Conservation (phyloP, 2,888 invertebrate genomes). For the Rapana venosa region DNA sequence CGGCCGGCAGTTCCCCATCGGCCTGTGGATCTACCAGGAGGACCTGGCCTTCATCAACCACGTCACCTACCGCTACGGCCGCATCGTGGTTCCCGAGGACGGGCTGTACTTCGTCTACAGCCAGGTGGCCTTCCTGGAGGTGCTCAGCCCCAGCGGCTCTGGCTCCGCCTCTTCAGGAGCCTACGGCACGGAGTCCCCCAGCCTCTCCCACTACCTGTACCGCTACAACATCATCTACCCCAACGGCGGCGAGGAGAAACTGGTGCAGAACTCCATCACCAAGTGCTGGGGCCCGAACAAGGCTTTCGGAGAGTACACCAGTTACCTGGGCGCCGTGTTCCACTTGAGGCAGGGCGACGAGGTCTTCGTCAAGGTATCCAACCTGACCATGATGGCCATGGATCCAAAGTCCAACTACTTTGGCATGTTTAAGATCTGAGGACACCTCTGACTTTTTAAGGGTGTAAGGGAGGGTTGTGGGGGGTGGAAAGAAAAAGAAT, state of each 20-base stretch:
- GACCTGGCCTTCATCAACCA: constrained; percentile 70
- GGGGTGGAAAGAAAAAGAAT: neutral
- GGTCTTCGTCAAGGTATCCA: constrained; percentile 72
- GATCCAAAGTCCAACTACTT: constrained; percentile 72
- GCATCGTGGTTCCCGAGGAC: constrained; percentile 68
- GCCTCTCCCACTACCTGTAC: constrained; percentile 68
- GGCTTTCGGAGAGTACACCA: constrained; percentile 71
- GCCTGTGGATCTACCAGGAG: constrained; percentile 65
- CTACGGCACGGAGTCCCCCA: constrained; percentile 51
- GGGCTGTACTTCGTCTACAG: constrained; percentile 71
- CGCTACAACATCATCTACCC: constrained; percentile 71
- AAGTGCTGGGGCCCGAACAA: constrained; percentile 70
- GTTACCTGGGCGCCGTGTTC: constrained; percentile 73
- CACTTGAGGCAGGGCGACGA: constrained; percentile 70
- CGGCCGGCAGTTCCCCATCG: constrained; percentile 67
- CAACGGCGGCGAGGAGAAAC: constrained; percentile 70
- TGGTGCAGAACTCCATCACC: constrained; percentile 71
- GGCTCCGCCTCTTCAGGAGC: neutral
- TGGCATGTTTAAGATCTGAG: constrained; percentile 65
- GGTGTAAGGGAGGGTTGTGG: neutral
- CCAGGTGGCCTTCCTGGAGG: constrained; percentile 47
- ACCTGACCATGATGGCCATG: constrained; percentile 64
- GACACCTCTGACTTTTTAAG: constrained; percentile 32
- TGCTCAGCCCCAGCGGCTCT: neutral
- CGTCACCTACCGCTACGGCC: constrained; percentile 66